Evolutionary conservation across 1,140 invertebrate species (phyloP).

Genomic region (Diploscapter pachys): DNA sequence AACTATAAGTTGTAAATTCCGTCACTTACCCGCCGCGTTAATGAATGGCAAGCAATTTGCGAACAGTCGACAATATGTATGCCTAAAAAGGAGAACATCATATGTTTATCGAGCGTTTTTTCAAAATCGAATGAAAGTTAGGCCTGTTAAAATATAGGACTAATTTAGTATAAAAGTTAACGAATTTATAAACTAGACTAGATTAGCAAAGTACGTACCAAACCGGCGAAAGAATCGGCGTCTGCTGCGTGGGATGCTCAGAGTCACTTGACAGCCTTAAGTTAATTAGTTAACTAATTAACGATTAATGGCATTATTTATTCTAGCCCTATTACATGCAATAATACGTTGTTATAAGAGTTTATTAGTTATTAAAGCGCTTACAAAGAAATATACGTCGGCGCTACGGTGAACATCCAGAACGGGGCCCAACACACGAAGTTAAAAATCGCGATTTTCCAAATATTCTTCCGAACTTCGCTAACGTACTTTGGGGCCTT

Average conservation of each 20-base stretch:
- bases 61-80: constrained; percentile 26
- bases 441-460: constrained; percentile 33
- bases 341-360: not conserved
- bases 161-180: not conserved
- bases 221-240: too few relatives aligned
- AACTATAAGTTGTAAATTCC: not conserved
- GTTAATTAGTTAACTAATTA: too few relatives aligned
- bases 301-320: not conserved
- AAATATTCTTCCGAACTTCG: constrained; percentile 33
- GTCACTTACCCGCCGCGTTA: constrained; percentile 27
- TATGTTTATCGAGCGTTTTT: not conserved
- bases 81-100: constrained; percentile 11
- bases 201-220: not conserved
- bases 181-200: not conserved
- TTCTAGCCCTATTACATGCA: not conserved
- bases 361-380: not conserved
- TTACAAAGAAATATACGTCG: constrained; percentile 22
- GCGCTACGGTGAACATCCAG: constrained; percentile 29
- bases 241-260: too few relatives aligned
- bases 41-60: constrained; percentile 32
- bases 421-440: constrained; percentile 36
- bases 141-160: not conserved
- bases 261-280: too few relatives aligned
- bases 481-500: constrained; percentile 32
- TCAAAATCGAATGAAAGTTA: not conserved